phyloP scores from a whole-genome alignment of 1,140 invertebrate species.

The Pogonognathellus flavescens region DNA sequence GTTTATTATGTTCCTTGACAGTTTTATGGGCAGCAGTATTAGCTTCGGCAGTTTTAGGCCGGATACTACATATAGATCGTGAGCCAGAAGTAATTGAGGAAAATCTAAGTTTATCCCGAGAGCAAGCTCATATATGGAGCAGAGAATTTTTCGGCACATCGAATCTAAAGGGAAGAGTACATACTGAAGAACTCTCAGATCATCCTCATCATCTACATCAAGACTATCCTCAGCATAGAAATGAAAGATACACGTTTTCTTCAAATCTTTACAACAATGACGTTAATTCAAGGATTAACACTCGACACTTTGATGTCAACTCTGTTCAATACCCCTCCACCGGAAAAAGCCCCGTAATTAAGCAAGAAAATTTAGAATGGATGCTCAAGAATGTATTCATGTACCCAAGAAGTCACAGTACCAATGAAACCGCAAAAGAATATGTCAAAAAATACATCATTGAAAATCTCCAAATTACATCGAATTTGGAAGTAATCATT shows the following conservation, averaged over 20 bases:
- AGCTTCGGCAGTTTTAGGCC: constrained; percentile 59
- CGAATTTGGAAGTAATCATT: constrained; percentile 57
- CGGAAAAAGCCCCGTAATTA: constrained; percentile 54
- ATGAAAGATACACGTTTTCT: constrained; percentile 23
- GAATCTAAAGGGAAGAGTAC: not conserved
- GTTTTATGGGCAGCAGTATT: constrained; percentile 60
- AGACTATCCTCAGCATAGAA: not conserved
- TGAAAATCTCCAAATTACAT: constrained; percentile 64
- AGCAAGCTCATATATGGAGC: constrained; percentile 59
- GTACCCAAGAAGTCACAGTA: constrained; percentile 66
- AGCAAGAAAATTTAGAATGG: constrained; percentile 66
- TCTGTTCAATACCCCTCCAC: constrained; percentile 22
- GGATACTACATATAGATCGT: constrained; percentile 55
- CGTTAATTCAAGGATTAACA: constrained; percentile 48
- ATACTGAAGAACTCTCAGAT: constrained; percentile 18
- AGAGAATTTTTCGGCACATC: constrained; percentile 60
- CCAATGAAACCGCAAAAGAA: constrained; percentile 67
- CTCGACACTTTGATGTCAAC: constrained; percentile 56
- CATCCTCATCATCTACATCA: not conserved
- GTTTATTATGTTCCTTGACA: not conserved
- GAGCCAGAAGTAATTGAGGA: constrained; percentile 62
- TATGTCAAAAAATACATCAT: constrained; percentile 64
- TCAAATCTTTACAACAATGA: not conserved
- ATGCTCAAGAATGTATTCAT: constrained; percentile 67
- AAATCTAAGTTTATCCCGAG: constrained; percentile 55